These are phyloP conservation scores for Meiosimyza decipiens DNA, from an alignment of 2,888 invertebrate genomes.

Conservation along the genomic window DNA sequence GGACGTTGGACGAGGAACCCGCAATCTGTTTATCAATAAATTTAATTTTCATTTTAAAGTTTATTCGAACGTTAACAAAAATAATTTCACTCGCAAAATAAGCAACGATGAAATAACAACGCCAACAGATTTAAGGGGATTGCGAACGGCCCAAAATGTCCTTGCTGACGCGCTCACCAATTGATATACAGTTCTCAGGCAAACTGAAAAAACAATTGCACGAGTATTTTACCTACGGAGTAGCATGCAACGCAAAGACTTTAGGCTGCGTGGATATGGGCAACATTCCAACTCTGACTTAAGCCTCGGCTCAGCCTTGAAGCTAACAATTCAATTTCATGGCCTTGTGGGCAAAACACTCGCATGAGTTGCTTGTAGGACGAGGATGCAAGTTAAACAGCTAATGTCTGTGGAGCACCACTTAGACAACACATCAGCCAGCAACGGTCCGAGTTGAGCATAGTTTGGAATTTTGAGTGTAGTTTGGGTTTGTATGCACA, in stretches of 20 bases:
- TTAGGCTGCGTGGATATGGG: conserved; percentile 13
- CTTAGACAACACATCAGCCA: not conserved
- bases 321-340: conserved; percentile 60
- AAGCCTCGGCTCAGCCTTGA: conserved; percentile 25
- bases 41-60: conserved; percentile 36
- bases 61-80: conserved; percentile 30
- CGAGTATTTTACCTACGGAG: not conserved
- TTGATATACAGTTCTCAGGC: not conserved
- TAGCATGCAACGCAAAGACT: not conserved
- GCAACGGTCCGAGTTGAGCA: not conserved
- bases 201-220: not conserved
- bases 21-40: conserved; percentile 24
- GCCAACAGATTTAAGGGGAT: conserved; percentile 29
- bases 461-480: not conserved
- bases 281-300: conserved; percentile 25
- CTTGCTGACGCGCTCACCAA: not conserved
- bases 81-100: conserved; percentile 10
- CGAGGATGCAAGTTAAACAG: conserved; percentile 5
- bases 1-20: not conserved
- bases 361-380: conserved; percentile 26
- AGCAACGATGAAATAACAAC: not conserved
- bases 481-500: conserved; percentile 15
- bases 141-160: conserved; percentile 6
- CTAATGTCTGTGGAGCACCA: not conserved
- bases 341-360: conserved; percentile 52